Percentiles rank a stretch among this genome's conserved stretches.
phyloP scores from a whole-genome alignment of 2,797 vertebrate species.

The Lagodon rhomboides region DNA sequence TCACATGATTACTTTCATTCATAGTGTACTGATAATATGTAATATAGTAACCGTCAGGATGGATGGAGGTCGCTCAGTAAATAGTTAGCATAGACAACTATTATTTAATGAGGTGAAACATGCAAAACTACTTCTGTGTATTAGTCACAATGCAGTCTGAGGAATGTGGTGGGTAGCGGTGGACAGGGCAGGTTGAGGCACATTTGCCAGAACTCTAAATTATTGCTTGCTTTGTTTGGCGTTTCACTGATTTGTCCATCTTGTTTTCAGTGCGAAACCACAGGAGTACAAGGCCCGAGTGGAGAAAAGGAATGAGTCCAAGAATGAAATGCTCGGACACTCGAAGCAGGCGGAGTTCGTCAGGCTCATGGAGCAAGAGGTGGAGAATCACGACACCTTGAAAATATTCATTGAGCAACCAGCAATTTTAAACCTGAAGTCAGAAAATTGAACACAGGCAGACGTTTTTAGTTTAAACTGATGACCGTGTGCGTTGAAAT shows the following conservation, averaged over 20 bases:
- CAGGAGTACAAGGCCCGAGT: constrained; percentile 89
- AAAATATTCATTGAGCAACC: no score
- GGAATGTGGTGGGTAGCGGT: not conserved
- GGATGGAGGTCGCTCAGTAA: no score
- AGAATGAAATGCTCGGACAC: constrained; percentile 87
- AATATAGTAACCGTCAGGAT: no score
- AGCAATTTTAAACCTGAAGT: no score
- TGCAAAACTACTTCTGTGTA: not conserved
- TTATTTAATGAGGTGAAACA: not conserved
- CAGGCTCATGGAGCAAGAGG: constrained; percentile 90
- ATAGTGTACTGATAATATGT: no score
- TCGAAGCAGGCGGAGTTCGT: constrained; percentile 93
- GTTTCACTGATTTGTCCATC: not conserved
- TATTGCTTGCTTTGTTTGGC: not conserved
- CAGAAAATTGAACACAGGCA: no score
- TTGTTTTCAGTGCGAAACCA: constrained; percentile 86
- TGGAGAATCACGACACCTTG: constrained; percentile 30
- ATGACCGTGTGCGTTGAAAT: not conserved
- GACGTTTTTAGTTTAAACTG: not conserved
- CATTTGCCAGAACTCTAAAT: not conserved
- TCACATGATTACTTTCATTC: no score
- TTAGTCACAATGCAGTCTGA: not conserved
- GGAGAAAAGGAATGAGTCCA: constrained; percentile 86
- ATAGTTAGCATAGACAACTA: no score
- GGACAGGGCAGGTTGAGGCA: no score